phyloP scores from a whole-genome alignment of 1,140 invertebrate species.

The Drosophila trapezifrons region DNA sequence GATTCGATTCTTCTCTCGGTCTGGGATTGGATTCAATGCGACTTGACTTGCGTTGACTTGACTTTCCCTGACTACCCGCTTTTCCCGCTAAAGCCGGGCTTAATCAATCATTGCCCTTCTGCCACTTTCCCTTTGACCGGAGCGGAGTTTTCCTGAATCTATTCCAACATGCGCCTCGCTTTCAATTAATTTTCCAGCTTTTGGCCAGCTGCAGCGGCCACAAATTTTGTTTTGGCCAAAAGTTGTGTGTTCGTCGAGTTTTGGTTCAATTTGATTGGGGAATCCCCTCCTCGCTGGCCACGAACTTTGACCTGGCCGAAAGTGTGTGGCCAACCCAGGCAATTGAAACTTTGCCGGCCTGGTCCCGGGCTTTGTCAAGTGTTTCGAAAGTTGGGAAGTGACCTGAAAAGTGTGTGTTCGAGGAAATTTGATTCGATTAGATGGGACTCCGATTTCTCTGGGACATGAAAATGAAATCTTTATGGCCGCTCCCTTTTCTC shows the following conservation, averaged over 20 bases:
- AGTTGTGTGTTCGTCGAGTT: conserved; percentile 9
- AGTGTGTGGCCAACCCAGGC: conserved; percentile 31
- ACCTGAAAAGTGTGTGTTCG: conserved; percentile 49
- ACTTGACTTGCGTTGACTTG: conserved; percentile 14
- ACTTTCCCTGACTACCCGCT: too few relatives aligned
- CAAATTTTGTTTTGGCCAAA: conserved; percentile 63
- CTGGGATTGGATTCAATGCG: conserved; percentile 9
- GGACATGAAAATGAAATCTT: conserved; percentile 36
- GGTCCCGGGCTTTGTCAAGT: conserved; percentile 35
- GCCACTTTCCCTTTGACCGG: conserved; percentile 3
- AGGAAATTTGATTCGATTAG: conserved; percentile 53
- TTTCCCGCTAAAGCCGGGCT: conserved; percentile 16
- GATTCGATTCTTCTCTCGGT: conserved; percentile 12
- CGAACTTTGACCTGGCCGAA: conserved; percentile 45
- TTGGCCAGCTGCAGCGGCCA: conserved; percentile 65
- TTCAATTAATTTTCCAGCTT: conserved; percentile 75
- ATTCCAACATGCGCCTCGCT: conserved; percentile 59
- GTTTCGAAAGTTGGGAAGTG: conserved; percentile 44
- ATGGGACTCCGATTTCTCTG: conserved; percentile 18
- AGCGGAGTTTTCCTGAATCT: conserved; percentile 12
- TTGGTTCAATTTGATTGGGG: conserved; percentile 56
- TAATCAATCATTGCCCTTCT: conserved; percentile 65
- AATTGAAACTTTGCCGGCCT: conserved; percentile 43
- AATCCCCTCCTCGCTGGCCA: neutral
- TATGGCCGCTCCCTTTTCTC: conserved; percentile 10